Conservation (phyloP, 1,140 invertebrate genomes). For the Euglossa dilemma region DNA sequence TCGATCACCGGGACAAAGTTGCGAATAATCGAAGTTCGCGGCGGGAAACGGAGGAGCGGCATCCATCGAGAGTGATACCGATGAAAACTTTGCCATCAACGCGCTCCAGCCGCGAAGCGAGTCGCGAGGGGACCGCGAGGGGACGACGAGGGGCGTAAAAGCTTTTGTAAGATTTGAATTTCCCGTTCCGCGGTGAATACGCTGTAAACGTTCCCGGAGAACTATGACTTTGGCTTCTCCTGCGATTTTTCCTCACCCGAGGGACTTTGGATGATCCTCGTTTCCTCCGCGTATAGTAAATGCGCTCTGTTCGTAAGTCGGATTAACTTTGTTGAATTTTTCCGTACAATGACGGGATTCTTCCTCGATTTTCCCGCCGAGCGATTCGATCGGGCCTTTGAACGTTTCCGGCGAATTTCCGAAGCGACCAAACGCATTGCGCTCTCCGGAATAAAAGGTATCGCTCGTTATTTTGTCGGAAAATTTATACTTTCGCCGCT, state of each 20-base stretch:
- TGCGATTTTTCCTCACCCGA: not conserved
- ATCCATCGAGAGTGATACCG: constrained; percentile 59
- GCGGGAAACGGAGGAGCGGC: constrained; percentile 49
- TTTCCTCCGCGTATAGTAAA: too few relatives aligned
- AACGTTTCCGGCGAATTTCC: too few relatives aligned
- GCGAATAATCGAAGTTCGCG: constrained; percentile 68
- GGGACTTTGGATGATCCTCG: too few relatives aligned
- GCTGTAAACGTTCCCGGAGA: not conserved
- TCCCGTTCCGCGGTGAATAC: not conserved
- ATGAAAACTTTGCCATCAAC: constrained; percentile 66
- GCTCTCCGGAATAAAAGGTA: too few relatives aligned
- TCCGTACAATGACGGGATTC: too few relatives aligned
- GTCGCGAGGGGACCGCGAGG: not conserved
- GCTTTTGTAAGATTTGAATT: constrained; percentile 55
- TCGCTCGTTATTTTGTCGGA: too few relatives aligned
- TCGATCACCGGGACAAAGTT: constrained; percentile 51
- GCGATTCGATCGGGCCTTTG: too few relatives aligned
- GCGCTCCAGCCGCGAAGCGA: constrained; percentile 29
- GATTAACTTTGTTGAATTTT: too few relatives aligned
- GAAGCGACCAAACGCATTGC: too few relatives aligned
- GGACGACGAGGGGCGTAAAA: constrained; percentile 34
- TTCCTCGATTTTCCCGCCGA: too few relatives aligned
- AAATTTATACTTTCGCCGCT: too few relatives aligned
- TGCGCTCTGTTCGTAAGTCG: too few relatives aligned
- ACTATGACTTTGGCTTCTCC: not conserved